Conservation (phyloP, 2,113 vertebrate species). For the Pachyramphus minor region DNA sequence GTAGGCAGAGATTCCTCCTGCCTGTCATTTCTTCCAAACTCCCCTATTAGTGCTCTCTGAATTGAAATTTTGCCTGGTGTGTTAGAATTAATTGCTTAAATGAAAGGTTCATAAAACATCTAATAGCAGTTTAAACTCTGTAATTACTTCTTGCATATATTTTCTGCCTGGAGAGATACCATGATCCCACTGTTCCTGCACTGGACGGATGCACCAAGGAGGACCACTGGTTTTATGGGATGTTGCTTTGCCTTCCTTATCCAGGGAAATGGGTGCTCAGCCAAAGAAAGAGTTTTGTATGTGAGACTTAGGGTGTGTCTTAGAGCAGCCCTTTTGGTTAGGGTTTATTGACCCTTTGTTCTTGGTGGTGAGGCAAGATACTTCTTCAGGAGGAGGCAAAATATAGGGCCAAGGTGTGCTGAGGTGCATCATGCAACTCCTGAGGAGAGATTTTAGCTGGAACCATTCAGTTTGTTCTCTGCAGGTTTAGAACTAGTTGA, state of each 20-base stretch:
- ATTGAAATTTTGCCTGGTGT: background rate
- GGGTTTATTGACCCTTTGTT: background rate
- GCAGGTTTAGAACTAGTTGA: background rate
- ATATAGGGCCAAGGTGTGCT: background rate
- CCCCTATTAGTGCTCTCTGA: background rate
- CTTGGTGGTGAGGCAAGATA: background rate
- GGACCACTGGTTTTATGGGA: background rate
- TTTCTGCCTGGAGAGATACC: background rate
- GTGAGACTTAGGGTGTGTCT: background rate
- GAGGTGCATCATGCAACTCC: background rate
- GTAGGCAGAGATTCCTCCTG: background rate
- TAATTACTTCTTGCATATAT: background rate
- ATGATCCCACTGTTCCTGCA: fast-evolving
- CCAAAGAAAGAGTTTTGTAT: background rate
- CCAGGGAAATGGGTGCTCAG: background rate
- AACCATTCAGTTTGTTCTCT: background rate
- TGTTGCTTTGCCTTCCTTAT: background rate
- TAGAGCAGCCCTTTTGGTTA: background rate
- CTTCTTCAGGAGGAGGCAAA: background rate
- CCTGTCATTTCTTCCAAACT: background rate
- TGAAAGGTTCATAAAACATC: background rate
- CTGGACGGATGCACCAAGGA: fast-evolving
- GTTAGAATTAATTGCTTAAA: background rate
- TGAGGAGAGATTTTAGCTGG: background rate
- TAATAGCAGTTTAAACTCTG: background rate